Evolutionary conservation across 64 coral and sea anemone species (phyloP), one percentile per base, ranked within the genome.

Genomic region (Stichodactyla mertensii): DNA sequence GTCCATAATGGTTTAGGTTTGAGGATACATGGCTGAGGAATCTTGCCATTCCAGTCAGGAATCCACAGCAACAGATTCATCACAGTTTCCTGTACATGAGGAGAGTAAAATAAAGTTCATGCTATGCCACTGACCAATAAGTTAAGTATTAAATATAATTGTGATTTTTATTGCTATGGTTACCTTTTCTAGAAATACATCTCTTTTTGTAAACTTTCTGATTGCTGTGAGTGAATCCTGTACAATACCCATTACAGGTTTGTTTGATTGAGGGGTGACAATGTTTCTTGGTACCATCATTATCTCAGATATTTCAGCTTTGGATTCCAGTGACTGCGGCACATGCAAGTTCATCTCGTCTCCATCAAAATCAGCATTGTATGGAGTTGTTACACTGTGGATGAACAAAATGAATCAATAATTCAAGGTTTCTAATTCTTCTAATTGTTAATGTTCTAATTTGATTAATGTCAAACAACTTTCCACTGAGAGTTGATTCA

Each of bases 21-120:
- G 16, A 99, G 77, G 18, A 99, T 95, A 16, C 93, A 90, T n/a
- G 97, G 97, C 69, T 94, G 64, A 59, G 93, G 93, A 61, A 99
- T 92, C 31, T 99, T 99, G 23, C 97, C 93, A 81, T 99, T 89
- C 97, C 97, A 99, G 54, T 87, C 88, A 77, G 91, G 90, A 53
- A 99, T 92, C 97, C 97, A 99, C 90, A 99, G 92, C 92, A 99
- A 86, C 26, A 99, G 70, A 64, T 99, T 95, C 97, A 99, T 99
- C 82, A 99, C 89, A 56, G 91, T 70, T 19, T 99, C 97, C 97
- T 99, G 22, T 28, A 27, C 12, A 13, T 27, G 56, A 23, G 90
- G 70, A 52, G 55, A 59, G 59, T 74, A 31, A 36, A 12, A 71
- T 27, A 28, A 27, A 27, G 27, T 27, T 22, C 16, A 16, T 81